phyloP scores from a whole-genome alignment of 2,113 vertebrate species.

The Podarcis cretensis region DNA sequence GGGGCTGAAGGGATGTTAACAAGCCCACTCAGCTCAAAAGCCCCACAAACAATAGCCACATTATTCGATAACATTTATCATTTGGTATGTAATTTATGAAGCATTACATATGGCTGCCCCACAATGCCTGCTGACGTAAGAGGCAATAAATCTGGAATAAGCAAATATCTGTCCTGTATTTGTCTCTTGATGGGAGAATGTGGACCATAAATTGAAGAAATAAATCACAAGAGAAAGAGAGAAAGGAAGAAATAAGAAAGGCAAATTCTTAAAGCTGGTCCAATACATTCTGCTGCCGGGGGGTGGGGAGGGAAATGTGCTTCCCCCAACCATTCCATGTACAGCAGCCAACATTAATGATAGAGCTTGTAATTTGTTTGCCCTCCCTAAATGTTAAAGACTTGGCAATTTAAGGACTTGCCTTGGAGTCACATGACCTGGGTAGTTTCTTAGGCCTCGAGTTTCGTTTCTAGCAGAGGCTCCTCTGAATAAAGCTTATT shows the following conservation, averaged over 20 bases:
- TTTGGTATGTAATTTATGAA: conserved; percentile 69
- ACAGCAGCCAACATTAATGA: no score
- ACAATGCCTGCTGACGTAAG: conserved; percentile 73
- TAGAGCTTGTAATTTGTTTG: no score
- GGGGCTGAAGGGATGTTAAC: conserved; percentile 44
- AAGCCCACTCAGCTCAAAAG: conserved; percentile 63
- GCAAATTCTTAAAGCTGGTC: background rate
- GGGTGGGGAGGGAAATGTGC: no score
- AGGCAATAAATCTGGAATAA: conserved; percentile 73
- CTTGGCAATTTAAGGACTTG: no score
- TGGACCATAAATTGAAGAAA: conserved; percentile 66
- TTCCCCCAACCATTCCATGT: no score
- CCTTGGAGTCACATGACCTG: no score
- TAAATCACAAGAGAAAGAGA: background rate
- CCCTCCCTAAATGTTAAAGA: no score
- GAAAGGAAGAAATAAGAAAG: conserved; percentile 11
- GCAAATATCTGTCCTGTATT: conserved; percentile 72
- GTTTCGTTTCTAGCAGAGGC: no score
- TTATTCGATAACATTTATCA: conserved; percentile 71
- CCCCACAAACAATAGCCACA: conserved; percentile 61
- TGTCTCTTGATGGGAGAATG: conserved; percentile 70
- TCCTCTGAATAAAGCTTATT: no score
- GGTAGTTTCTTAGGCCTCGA: no score
- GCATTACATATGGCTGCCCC: conserved; percentile 70
- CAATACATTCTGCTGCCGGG: background rate